A percentile compares a stretch with the other conserved stretches of the same genome.
Evolutionary conservation across 1,140 invertebrate genomes (phyloP).

Genomic region (Microvelia longipes): DNA sequence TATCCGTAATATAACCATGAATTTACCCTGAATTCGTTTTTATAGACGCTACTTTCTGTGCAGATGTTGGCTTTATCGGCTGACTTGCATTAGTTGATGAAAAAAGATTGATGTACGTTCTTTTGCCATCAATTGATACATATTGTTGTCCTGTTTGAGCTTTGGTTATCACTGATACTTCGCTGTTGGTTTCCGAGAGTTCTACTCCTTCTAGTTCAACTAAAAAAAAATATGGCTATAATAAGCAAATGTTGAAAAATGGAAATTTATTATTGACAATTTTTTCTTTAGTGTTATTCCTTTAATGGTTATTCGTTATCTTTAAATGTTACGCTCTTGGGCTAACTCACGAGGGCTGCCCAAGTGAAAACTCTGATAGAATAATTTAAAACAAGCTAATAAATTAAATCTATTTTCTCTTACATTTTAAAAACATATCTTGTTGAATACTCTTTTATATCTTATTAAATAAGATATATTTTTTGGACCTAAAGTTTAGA

Average conservation of each 20-base stretch:
- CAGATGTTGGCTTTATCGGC: slow-evolving; percentile 10
- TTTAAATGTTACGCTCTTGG: no score
- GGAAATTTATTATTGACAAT: background rate
- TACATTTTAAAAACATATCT: no score
- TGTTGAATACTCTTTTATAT: no score
- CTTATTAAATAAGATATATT: no score
- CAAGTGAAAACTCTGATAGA: no score
- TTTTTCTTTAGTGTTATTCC: no score
- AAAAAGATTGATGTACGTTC: slow-evolving; percentile 73
- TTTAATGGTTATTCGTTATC: no score
- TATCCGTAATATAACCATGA: no score
- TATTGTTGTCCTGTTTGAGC: slow-evolving; percentile 63
- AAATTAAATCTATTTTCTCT: no score
- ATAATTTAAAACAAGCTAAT: no score
- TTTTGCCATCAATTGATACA: slow-evolving; percentile 80
- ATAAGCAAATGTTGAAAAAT: background rate
- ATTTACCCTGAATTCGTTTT: background rate
- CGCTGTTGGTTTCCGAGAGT: slow-evolving; percentile 27
- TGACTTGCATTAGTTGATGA: slow-evolving; percentile 26
- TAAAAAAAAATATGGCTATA: slow-evolving; percentile 9
- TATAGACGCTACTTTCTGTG: background rate
- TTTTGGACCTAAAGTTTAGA: no score
- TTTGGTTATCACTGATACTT: slow-evolving; percentile 57
- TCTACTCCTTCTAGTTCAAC: slow-evolving; percentile 27
- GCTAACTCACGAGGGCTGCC: no score